These are phyloP conservation scores for Phoebastria nigripes DNA, from an alignment of 2,797 vertebrate genomes.

Conservation along the genomic window DNA sequence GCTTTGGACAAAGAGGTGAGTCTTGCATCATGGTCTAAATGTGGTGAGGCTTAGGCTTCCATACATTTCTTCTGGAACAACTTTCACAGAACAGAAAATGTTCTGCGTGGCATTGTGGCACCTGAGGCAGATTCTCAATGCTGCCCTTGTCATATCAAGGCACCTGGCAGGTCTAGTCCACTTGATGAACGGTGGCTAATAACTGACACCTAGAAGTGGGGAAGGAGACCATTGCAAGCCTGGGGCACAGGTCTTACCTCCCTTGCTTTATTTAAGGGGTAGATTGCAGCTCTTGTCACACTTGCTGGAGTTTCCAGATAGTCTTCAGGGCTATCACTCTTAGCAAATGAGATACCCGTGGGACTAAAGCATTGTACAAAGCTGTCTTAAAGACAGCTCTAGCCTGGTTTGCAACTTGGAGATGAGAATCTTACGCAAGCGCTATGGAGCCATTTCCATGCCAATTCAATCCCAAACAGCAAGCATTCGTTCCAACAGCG, in stretches of 20 bases:
- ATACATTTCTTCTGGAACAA: neutral
- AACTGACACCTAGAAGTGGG: neutral
- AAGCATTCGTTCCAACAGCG: neutral
- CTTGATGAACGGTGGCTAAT: neutral
- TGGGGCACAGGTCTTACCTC: neutral
- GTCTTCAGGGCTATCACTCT: neutral
- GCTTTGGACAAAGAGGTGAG: slow-evolving; percentile 2
- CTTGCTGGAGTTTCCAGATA: neutral
- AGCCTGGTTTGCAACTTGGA: neutral
- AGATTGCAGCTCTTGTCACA: neutral
- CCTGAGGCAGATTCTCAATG: neutral
- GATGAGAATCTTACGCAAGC: neutral
- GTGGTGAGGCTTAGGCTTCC: neutral
- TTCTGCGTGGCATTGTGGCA: neutral
- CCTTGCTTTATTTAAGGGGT: neutral
- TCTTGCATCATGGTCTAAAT: neutral
- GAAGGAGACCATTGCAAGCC: neutral
- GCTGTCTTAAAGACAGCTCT: neutral
- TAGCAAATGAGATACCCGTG: neutral
- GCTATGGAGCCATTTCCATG: neutral
- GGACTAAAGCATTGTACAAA: neutral
- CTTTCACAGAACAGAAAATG: neutral
- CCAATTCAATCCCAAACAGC: neutral
- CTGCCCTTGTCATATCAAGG: neutral
- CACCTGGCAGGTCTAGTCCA: neutral